Base-by-base conservation (phyloP, 1,140 invertebrate species). In the Diabrotica virgifera region DNA sequence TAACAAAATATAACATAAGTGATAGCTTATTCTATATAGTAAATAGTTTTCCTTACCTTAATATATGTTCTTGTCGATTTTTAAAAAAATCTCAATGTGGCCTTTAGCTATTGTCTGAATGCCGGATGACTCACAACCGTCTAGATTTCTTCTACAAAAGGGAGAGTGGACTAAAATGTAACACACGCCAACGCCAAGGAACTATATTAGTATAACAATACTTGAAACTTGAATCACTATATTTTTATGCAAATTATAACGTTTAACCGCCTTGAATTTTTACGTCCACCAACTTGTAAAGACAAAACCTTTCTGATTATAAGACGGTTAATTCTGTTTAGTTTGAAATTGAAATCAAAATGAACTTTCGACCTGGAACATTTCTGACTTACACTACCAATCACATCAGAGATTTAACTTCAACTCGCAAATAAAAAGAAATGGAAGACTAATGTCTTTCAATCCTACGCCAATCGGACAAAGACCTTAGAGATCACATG, bases 241-340 rank as follows among this genome's bases (percentile, higher is more conserved):
- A 46, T 10, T 46, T 46, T 46, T 46, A 46, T 46, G n/a, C 40
- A 46, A 46, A 46, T 46, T 46, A 3, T 10, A 46, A 46, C 8
- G 5, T 46, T 10, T 5, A 57, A 35, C 36, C 36, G 36, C 55
- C 55, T 57, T 57, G 35, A 35, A 57, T 36, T 13, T 11, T 37
- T 9, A 37, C 55, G 55, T 57, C 55, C 55, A 36, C 8, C 36
- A 57, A 36, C 5, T 24, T 0, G 36, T 3, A 57, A 9, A 10
- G n/a, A 13, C 14, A 7, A 36, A 57, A 11, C 11, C 11, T n/a
- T 36, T 11, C 14, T 36, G 36, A 36, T 36, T 57, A 9, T 6
- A 7, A n/a, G 52, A 54, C 55, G 55, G 55, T 57, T 57, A 57
- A 46, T 46, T 57, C 9, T 57, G 24, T 57, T 57, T 37, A 57